These are phyloP conservation scores for Agrypnia vestita DNA, from an alignment of 1,140 invertebrate species.

Conservation along the genomic window DNA sequence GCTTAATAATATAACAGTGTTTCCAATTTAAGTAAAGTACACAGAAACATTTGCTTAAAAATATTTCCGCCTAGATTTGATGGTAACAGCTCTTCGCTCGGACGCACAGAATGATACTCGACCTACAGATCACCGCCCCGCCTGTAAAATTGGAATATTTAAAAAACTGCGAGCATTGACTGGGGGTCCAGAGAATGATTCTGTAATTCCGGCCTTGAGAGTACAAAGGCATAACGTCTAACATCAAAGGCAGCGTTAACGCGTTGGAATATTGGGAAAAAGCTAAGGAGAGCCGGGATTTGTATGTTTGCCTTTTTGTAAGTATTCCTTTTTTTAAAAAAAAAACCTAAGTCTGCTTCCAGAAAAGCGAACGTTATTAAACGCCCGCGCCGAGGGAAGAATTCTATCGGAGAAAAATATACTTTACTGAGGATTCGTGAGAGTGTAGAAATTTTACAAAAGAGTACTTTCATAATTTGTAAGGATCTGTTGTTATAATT, in stretches of 20 bases:
- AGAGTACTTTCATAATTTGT: no score
- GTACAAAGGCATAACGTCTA: constrained; percentile 21
- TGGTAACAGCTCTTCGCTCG: not conserved
- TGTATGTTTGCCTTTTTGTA: constrained; percentile 46
- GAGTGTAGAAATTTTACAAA: no score
- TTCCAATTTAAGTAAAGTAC: no score
- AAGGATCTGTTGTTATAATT: no score
- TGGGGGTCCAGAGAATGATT: not conserved
- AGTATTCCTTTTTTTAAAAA: constrained; percentile 42
- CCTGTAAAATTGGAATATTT: not conserved
- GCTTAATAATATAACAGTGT: no score
- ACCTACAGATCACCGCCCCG: not conserved
- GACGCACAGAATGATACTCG: not conserved
- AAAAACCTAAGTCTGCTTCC: constrained; percentile 33
- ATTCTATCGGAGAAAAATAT: not conserved
- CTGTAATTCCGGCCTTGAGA: not conserved
- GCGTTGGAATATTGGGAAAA: constrained; percentile 45
- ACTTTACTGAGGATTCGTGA: no score
- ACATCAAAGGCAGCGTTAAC: constrained; percentile 37
- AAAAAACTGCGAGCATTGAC: not conserved
- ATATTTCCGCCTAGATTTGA: not conserved
- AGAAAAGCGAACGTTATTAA: constrained; percentile 35
- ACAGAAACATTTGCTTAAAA: no score
- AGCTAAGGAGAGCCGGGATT: constrained; percentile 35
- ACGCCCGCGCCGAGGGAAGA: constrained; percentile 5